phyloP scores from a whole-genome alignment of 2,888 invertebrate species.

The Epinotia nisella region DNA sequence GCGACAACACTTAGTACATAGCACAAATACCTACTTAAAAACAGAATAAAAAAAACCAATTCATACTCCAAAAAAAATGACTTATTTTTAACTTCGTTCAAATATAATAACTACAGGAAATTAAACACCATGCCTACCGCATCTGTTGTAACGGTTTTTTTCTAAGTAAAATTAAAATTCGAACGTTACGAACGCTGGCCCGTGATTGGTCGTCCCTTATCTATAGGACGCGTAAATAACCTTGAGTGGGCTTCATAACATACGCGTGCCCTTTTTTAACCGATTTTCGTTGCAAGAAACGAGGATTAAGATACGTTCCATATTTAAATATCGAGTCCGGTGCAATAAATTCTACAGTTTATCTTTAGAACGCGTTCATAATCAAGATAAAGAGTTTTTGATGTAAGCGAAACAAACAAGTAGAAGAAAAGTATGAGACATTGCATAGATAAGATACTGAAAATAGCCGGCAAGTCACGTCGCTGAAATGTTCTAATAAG shows the following conservation, averaged over 20 bases:
- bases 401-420: constrained; percentile 18
- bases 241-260: constrained; percentile 66
- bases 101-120: constrained; percentile 13
- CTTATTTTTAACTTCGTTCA: not conserved
- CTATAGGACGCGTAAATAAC: constrained; percentile 67
- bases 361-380: constrained; percentile 4
- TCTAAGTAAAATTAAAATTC: constrained; percentile 54
- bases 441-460: constrained; percentile 33
- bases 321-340: constrained; percentile 13
- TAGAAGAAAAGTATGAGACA: not conserved
- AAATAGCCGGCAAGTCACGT: constrained; percentile 29
- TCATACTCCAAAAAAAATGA: not conserved
- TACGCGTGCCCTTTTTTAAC: constrained; percentile 67
- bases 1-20: too few relatives aligned
- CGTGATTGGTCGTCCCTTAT: constrained; percentile 77
- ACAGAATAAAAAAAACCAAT: not conserved
- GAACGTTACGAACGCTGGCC: constrained; percentile 67
- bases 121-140: constrained; percentile 38
- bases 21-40: not conserved
- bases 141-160: constrained; percentile 48
- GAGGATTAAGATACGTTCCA: constrained; percentile 19
- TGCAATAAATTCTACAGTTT: constrained; percentile 15
- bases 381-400: constrained; percentile 22
- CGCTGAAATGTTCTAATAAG: constrained; percentile 7
- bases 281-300: constrained; percentile 55